Evolutionary conservation across 2,888 invertebrate genomes (phyloP), one percentile per base, ranked within the genome.

Genomic region (Pachliopta kotzebuea): DNA sequence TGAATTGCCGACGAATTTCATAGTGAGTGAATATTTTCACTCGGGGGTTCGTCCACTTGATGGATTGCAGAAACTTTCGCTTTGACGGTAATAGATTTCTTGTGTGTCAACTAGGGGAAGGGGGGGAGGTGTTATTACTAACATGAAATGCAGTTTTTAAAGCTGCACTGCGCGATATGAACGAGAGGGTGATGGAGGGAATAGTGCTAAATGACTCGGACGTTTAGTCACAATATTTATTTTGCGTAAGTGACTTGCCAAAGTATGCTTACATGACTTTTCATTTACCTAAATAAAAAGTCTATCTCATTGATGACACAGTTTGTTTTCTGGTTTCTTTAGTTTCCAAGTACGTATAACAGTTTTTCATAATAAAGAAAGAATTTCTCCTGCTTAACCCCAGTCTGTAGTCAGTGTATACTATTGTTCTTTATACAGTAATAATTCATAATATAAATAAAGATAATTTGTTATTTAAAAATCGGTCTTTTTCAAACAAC

Each of bases 131-230:
- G 81, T 86, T 88, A 89, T 90, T 90, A 87, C 88, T 88, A 86
- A 85, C 88, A 78, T 90, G 90, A 91, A 81, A 88, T 89, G 90
- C 90, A 87, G 79, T 88, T 90, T 90, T 88, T 83, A 59, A 70
- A 71, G 75, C 72, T 75, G 74, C 73, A 71, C 50, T 20, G 69
- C 68, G 71, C 37, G 56, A 65, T 65, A 56, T 50, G 7, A n/a
- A 26, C 60, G 58, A 42, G 24, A 50, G 45, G 62, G 64, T 52
- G 37, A 42, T 60, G 37, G 72, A 75, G 77, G 84, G 82, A 85
- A 83, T 83, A 80, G 75, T 75, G 77, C 77, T 68, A 82, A 82
- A 82, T 84, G 81, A 83, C 81, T 57, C 53, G 29, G 31, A 59
- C 29, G 21, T 63, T 50, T 54, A 29, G 54, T 63, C 29, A 59